Base-by-base conservation (phyloP, 2,797 vertebrate genomes). In the Melanotaenia parkinsoni region DNA sequence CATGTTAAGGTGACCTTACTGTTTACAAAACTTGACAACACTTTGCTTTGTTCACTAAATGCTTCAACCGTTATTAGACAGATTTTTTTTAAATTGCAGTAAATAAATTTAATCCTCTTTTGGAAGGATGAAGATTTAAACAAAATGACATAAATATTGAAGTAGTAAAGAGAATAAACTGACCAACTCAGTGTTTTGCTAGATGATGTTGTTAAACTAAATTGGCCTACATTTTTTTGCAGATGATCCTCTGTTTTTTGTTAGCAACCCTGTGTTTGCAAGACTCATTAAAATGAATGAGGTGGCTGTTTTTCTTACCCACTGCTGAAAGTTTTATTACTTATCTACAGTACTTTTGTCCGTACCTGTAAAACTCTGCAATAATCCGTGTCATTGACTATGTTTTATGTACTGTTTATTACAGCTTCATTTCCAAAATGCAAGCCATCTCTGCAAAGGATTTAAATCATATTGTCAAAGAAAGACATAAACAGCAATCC, bases 401-500 rank as follows among this genome's bases (percentile, higher is more conserved):
- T 54, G 24, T 67, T 67, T 68, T 37, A 79, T 67, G 24, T 47
- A 7, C 38, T 53, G n/a, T 62, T 54, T 40, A 38, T 22, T 66
- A 76, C 18, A 70, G 62, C 53, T 43, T 43, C 5, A 60, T 72
- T 67, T 77, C 53, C 62, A 37, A 35, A 58, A 58, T 28, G 58
- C 16, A 43, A 22, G 5, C 18, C 56, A 5, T 72, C n/a, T 67
- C 59, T 32, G 37, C 32, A 57, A 74, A 80, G 56, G 24, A 63
- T 83, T 79, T 66, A 75, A 77, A 76, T 30, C 6, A 73, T 7
- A 62, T 68, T 70, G 67, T 76, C 0, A 13, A 58, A 53, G 45
- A 35, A 45, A 70, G 40, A 71, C 38, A 38, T 16, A 45, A 67
- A 54, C 4, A 11, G 53, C 64, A 74, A 74, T 74, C 59, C 67